Percentiles rank a stretch among this genome's conserved stretches.
Evolutionary conservation across 1,140 invertebrate genomes (phyloP).

Genomic region (Thereuonema tuberculata): DNA sequence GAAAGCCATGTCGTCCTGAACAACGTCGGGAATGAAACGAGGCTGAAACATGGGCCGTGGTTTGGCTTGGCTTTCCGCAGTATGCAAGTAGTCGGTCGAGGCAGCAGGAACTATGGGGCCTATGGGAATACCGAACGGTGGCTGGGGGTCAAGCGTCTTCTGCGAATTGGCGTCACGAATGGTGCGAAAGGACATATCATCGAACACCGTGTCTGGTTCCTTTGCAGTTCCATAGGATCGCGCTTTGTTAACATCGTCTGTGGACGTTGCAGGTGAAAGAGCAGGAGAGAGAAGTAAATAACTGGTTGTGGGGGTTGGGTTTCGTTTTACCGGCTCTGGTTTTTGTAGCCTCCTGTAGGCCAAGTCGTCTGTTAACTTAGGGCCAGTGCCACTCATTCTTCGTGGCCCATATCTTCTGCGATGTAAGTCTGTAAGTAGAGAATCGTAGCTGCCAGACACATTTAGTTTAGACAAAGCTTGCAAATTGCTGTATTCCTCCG

Average conservation of each 20-base stretch:
- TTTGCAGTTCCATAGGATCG: conserved; percentile 16
- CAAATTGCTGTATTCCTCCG: no score
- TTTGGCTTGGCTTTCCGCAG: conserved; percentile 34
- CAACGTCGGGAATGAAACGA: conserved; percentile 56
- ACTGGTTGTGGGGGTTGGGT: conserved; percentile 45
- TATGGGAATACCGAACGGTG: conserved; percentile 75
- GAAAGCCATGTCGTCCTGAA: conserved; percentile 74
- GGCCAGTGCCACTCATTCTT: background rate
- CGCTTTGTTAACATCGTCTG: background rate
- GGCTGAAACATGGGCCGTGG: conserved; percentile 44
- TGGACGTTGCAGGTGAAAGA: conserved; percentile 43
- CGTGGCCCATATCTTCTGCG: no score
- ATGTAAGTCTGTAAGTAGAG: background rate
- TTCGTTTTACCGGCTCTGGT: background rate
- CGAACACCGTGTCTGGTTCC: conserved; percentile 63
- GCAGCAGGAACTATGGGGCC: conserved; percentile 58
- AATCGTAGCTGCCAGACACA: conserved; percentile 11
- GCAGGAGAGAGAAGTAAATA: conserved; percentile 58
- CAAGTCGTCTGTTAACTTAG: conserved; percentile 38
- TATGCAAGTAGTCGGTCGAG: conserved; percentile 67
- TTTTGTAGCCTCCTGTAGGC: conserved; percentile 51
- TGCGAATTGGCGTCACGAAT: conserved; percentile 58
- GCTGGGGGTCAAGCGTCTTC: conserved; percentile 60
- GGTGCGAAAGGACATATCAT: conserved; percentile 68
- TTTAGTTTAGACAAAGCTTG: background rate